Evolutionary conservation across 2,797 vertebrate species (phyloP), one percentile per base, ranked within the genome.

Genomic region (Adrianichthys oophorus): DNA sequence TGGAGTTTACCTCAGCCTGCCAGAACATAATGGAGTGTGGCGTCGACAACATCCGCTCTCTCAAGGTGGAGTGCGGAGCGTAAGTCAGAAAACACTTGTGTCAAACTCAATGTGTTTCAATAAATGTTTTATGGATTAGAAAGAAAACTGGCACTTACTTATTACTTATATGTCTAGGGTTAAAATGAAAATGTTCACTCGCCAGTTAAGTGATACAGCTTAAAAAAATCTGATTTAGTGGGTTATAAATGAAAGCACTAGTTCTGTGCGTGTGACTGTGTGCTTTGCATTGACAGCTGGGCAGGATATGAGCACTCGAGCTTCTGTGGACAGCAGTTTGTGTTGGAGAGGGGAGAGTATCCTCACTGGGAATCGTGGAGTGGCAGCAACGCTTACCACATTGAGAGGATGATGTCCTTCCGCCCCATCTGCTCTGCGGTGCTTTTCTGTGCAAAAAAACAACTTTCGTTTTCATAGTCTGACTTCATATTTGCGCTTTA

Each of bases 291-390:
- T 15, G 76, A 79, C 89, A 99, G 96, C 82, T 99, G 97, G 97
- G 87, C 92, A 41, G 97, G 96, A 79, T 98, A 94, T 2, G 97
- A 99, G 72, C 97, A 98, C 86, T 95, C 95, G 65, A 95, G 94
- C 67, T 98, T 95, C 91, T 96, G 95, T 43, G 96, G 96, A 62
- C 97, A 99, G 87, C 96, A 98, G 91, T 99, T 98, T 88, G 92
- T 97, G 79, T 85, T 99, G 92, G 97, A 99, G 89, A 94, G 94
- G 83, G 96, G 97, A 66, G 95, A 98, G 76, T 98, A 98, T 76
- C 96, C 96, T 21, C 94, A 94, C 80, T 98, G 97, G 96, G 95
- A 98, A 41, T 94, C 97, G 15, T 98, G 97, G 97, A 99, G 96
- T 0, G 96, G 97, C 82, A 98, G 95, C 91, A 97, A 97, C 2